Base-by-base conservation (phyloP, 2,113 vertebrate genomes). In the Notothenia rossii region DNA sequence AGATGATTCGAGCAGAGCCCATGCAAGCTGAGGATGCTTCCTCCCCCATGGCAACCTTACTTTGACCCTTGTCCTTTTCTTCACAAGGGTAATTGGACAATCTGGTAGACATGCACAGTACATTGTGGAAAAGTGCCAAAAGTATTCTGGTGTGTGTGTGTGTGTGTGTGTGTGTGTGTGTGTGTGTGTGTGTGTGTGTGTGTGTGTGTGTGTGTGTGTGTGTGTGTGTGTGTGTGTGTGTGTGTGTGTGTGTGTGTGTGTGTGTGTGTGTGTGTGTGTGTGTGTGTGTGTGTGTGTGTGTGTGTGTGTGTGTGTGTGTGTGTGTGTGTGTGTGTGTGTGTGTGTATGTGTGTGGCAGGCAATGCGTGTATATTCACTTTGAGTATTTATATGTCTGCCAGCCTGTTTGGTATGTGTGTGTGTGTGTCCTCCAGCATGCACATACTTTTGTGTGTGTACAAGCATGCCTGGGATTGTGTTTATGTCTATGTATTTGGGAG, bases 41-140 rank as follows among this genome's bases (percentile, higher is more conserved):
- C 65, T 81, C 66, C 66, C 55, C 60, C 36, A 61, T 64, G 55
- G 81, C 71, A 81, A 83, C 85, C 85, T 83, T 76, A 77, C 45
- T 61, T 36, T 90, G 88, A 91, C 80, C 85, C 53, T 58, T 84
- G 75, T 79, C 68, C 79, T 89, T 84, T 62, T 63, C 63, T 87
- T 54, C 54, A 43, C 54, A 82, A 84, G 76, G 68, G 63, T 88
- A 86, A 88, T 75, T 89, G 79, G 69, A 59, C 83, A 86, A 78
- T 87, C 79, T 91, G 77, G 67, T 74, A 77, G 59, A 75, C 65
- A 86, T 33, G 15, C 70, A 62, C 17, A 69, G 70, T 72, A 71
- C 66, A 48, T 13, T 51, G 73, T 88, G 85, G 84, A 82, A 75
- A 81, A 67, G 14, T 75, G 79, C 75, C 77, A 88, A 79, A 87